Conservation (phyloP, 2,113 vertebrate genomes). For the Bettongia penicillata region DNA sequence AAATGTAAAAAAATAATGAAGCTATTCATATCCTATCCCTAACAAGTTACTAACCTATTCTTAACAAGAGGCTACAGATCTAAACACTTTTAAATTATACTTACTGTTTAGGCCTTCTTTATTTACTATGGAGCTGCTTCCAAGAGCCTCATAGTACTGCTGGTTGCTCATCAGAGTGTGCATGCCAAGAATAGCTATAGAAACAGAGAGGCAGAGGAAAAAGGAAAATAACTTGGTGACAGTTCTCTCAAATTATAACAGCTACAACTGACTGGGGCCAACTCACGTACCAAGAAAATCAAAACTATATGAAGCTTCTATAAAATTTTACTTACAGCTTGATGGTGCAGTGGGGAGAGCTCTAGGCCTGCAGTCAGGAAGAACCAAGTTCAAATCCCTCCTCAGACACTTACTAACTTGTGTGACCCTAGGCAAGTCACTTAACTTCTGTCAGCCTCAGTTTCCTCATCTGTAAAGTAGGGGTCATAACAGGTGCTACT, state of each 20-base stretch:
- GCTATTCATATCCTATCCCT: not conserved
- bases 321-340: not conserved
- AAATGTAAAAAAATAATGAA: not conserved
- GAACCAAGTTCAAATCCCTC: not conserved
- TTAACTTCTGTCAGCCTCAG: not conserved
- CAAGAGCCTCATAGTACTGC: conserved; percentile 97
- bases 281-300: not conserved
- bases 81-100: conserved; percentile 70
- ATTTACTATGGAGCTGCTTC: conserved; percentile 98
- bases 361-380: not conserved
- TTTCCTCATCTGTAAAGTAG: not conserved
- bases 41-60: not conserved
- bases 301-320: not conserved
- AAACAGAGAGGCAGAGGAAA: conserved; percentile 38
- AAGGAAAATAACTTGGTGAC: conserved; percentile 3
- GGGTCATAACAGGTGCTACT: not conserved
- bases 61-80: not conserved
- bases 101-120: conserved; percentile 99
- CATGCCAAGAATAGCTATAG: conserved; percentile 97
- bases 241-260: not conserved
- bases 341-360: not conserved
- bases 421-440: not conserved
- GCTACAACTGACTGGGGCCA: not conserved
- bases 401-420: not conserved
- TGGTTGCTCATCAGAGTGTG: conserved; percentile 99